A percentile compares a stretch with the other conserved stretches of the same genome.
Evolutionary conservation across 1,140 invertebrate genomes (phyloP).

Genomic region (Camponotus pennsylvanicus): DNA sequence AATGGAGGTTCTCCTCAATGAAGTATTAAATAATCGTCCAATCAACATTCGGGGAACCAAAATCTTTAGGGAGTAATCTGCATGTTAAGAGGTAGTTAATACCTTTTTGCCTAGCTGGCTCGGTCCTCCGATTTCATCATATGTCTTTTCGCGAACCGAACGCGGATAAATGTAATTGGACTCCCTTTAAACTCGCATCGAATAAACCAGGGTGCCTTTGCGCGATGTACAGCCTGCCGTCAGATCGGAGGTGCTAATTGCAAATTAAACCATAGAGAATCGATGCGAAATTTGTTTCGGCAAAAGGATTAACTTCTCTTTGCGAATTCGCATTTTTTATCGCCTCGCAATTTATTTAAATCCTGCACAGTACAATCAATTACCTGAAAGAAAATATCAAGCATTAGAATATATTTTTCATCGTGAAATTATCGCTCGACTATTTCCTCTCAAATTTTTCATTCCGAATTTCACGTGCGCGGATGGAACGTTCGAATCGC

Average conservation of each 20-base stretch:
- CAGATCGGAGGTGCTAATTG: neutral
- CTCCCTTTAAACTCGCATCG: slow-evolving; percentile 9
- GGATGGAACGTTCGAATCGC: neutral
- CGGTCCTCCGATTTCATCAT: slow-evolving; percentile 60
- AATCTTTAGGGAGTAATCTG: slow-evolving; percentile 84
- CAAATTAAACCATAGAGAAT: neutral
- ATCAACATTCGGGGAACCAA: slow-evolving; percentile 81
- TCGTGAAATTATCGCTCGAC: neutral
- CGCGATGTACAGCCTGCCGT: neutral
- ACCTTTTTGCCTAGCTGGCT: slow-evolving; percentile 82
- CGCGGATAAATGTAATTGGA: slow-evolving; percentile 22
- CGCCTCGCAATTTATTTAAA: neutral
- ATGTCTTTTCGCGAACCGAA: slow-evolving; percentile 50
- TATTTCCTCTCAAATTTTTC: slow-evolving; percentile 24
- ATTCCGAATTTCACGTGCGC: slow-evolving; percentile 8
- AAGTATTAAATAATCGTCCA: slow-evolving; percentile 85
- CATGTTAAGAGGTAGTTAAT: slow-evolving; percentile 86
- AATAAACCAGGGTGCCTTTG: neutral
- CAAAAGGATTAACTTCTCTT: slow-evolving; percentile 2
- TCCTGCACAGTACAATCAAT: neutral
- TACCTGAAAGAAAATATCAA: neutral
- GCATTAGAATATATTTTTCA: too few relatives aligned
- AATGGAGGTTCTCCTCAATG: slow-evolving; percentile 68
- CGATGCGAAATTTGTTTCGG: neutral
- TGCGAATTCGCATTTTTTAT: too few relatives aligned